Evolutionary conservation across 2,113 vertebrate species (phyloP), one percentile per base, ranked within the genome.

Genomic region (Eclectus roratus): DNA sequence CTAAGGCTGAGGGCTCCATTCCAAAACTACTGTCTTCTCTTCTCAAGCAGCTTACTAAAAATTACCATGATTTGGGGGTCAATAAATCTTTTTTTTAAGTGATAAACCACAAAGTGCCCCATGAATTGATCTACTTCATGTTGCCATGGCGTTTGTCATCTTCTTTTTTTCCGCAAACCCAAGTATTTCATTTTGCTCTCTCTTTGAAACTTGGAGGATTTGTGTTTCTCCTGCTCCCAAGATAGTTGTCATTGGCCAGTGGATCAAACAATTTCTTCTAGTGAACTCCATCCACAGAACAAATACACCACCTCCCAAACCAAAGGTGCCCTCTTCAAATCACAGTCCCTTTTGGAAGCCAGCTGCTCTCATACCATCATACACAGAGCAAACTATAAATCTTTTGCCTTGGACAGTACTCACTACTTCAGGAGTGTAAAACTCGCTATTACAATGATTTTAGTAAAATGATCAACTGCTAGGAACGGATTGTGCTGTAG

Each of bases 301-400:
- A 97, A 97, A 97, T 80, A 97, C 33, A 87, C 80, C 70, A 93
- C 94, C 94, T 96, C 97, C 93, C 78, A 97, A 97, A 98, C 87
- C 96, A 96, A 93, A 88, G 76, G 92, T 95, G 56, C 93, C 91
- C 96, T 94, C 78, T 96, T 97, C 97, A 95, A 98, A 97, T 95
- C 96, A 92, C 95, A 95, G 85, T 69, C 72, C 85, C 71, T 90
- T 91, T 83, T 97, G 94, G 93, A 96, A 96, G 52, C 55, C 86
- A 66, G 55, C 23, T 79, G 72, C 64, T 93, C 89, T 94, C 79
- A 88, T 96, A 94, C 91, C 72, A 58, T 94, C 95, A 88, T 82
- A 83, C 64, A 56, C 19, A 2, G 91, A 79, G 82, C 71, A 92
- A 88, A 82, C 91, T 64, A 84, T 97, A 97, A 98, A 98, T 97